Conservation (phyloP, 2,797 vertebrate genomes). For the Emys orbicularis region DNA sequence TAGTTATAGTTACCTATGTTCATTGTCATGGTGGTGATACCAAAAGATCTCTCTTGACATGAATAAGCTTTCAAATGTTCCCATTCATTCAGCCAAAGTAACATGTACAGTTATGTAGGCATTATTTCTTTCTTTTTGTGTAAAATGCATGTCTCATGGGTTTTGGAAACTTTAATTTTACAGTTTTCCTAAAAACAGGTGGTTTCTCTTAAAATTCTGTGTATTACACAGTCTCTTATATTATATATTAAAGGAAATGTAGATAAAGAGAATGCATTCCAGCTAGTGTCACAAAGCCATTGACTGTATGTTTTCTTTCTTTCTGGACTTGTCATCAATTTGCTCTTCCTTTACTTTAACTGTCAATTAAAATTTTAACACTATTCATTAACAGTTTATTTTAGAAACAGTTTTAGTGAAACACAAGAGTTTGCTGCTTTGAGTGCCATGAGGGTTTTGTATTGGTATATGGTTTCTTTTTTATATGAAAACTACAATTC, state of each 20-base stretch:
- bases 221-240: background rate
- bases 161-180: background rate
- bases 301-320: background rate
- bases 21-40: background rate
- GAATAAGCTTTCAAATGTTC: background rate
- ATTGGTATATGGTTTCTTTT: background rate
- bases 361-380: background rate
- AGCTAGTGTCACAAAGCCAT: background rate
- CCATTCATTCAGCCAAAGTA: background rate
- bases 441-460: background rate
- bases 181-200: background rate
- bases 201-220: background rate
- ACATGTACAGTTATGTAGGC: background rate
- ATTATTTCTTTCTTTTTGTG: background rate
- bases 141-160: background rate
- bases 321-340: background rate
- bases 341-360: background rate
- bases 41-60: background rate
- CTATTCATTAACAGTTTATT: background rate
- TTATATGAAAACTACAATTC: background rate
- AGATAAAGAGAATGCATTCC: accelerated
- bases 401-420: background rate
- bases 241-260: background rate
- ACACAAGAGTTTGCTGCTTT: background rate
- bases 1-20: background rate